Conservation (phyloP, 2,888 invertebrate genomes). For the Pseudococcus longispinus region DNA sequence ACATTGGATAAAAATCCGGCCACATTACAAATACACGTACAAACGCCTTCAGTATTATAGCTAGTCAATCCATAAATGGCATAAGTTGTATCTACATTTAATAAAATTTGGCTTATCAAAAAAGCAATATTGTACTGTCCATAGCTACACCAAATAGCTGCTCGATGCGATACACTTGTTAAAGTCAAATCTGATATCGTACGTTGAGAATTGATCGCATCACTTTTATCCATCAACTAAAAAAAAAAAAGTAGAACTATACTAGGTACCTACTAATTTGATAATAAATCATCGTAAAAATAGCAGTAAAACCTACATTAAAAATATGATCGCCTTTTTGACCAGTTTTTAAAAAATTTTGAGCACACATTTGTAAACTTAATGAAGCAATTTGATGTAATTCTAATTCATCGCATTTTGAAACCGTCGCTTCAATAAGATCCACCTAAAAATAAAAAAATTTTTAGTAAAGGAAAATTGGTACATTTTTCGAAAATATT, state of each 20-base stretch:
- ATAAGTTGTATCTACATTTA: constrained; percentile 77
- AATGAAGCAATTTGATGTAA: constrained; percentile 57
- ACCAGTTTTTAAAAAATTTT: constrained; percentile 56
- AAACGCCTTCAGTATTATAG: constrained; percentile 73
- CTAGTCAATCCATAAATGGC: constrained; percentile 63
- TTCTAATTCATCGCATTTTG: constrained; percentile 57
- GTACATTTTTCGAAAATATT: neutral
- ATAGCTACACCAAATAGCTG: constrained; percentile 86
- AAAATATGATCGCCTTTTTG: constrained; percentile 2
- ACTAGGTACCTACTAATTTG: neutral
- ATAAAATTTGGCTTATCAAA: constrained; percentile 78
- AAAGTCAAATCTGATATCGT: constrained; percentile 82
- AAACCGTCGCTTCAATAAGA: constrained; percentile 52
- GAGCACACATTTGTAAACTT: constrained; percentile 58
- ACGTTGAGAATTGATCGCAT: constrained; percentile 84
- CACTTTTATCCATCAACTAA: constrained; percentile 81
- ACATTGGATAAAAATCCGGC: constrained; percentile 63
- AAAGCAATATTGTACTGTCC: constrained; percentile 84
- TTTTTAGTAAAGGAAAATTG: neutral
- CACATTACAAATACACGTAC: constrained; percentile 74
- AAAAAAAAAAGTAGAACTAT: constrained; percentile 62
- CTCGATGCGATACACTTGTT: constrained; percentile 80
- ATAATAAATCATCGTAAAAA: neutral
- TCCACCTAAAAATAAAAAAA: constrained; percentile 15
- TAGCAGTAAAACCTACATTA: constrained; percentile 11